Base-by-base conservation (phyloP, 2,797 vertebrate genomes). In the Thaleichthys pacificus region DNA sequence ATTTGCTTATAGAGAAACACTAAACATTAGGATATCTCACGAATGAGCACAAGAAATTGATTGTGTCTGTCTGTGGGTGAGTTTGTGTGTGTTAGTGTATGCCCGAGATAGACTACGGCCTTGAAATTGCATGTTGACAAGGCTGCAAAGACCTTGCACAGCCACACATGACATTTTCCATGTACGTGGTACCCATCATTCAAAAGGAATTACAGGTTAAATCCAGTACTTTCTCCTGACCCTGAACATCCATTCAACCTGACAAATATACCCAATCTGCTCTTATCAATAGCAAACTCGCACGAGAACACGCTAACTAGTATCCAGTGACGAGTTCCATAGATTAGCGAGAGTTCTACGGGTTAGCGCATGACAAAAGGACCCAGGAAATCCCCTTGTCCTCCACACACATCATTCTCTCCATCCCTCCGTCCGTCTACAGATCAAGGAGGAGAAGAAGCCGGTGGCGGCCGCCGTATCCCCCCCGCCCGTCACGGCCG, bases 371-470 rank as follows among this genome's bases (percentile, higher is more conserved):
- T 5, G 6, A 32, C 32, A 32, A 7, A 32, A 32, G 4, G 4
- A 32, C 32, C 5, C 32, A 32, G 32, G 32, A 32, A 5, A 5
- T 17, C 60, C 60, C n/a, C 56, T 35, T 7, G 6, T 5, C 32
- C 32, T 35, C 32, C 32, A 7, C 32, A 6, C 32, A 24, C 32
- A 6, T 35, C 32, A 35, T 17, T 58, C 28, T 42, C 61, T 62
- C 58, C 21, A 65, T 69, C 21, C 7, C 54, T 75, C 22, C 66
- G 67, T 84, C 35, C 8, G 17, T 65, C 57, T 79, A 84, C 92
- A 99, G 97, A 99, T 99, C 19, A 93, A 95, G 85, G 96, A 98
- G 80, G 96, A 98, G 88, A 97, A 97, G 69, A 93, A 92, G 74
- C 92, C 88, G 0, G 86, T 91, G 0, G 86, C 87, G 0, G 80